Conservation (phyloP, 2,888 invertebrate species). For the Rapana venosa region DNA sequence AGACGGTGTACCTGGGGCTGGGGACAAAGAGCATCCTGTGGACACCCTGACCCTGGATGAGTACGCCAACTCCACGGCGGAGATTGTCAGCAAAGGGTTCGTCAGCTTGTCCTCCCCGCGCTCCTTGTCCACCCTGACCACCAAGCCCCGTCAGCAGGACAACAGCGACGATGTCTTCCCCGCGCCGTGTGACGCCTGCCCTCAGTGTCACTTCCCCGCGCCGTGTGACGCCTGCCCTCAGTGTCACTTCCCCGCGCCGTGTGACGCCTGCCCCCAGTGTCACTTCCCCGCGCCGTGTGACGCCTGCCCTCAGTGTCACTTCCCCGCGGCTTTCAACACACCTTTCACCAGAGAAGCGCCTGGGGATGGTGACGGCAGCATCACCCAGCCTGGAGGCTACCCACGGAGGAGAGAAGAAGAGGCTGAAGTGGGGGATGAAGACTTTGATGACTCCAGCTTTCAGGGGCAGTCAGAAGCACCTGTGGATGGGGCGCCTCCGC, state of each 20-base stretch:
- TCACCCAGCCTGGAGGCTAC: not conserved
- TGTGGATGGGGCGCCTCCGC: not conserved
- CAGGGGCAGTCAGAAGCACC: not conserved
- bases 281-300: not conserved
- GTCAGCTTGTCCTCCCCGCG: constrained; percentile 29
- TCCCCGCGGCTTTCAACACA: not conserved
- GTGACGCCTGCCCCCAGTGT: not conserved
- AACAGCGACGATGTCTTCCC: constrained; percentile 17
- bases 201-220: not conserved
- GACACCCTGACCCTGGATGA: not conserved
- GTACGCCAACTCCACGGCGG: constrained; percentile 29
- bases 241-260: not conserved
- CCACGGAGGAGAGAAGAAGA: not conserved
- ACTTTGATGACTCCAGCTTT: not conserved
- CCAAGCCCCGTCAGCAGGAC: not conserved
- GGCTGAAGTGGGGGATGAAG: not conserved
- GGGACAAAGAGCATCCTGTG: not conserved
- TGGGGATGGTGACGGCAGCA: not conserved
- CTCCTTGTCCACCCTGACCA: not conserved
- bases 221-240: not conserved
- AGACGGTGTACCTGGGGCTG: not conserved
- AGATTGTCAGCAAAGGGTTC: constrained; percentile 28
- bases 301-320: not conserved
- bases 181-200: not conserved
- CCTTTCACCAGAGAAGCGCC: not conserved